A percentile compares a stretch with the other conserved stretches of the same genome.
Evolutionary conservation across 1,140 invertebrate genomes (phyloP).

Genomic region (Monochamus saltuarius): DNA sequence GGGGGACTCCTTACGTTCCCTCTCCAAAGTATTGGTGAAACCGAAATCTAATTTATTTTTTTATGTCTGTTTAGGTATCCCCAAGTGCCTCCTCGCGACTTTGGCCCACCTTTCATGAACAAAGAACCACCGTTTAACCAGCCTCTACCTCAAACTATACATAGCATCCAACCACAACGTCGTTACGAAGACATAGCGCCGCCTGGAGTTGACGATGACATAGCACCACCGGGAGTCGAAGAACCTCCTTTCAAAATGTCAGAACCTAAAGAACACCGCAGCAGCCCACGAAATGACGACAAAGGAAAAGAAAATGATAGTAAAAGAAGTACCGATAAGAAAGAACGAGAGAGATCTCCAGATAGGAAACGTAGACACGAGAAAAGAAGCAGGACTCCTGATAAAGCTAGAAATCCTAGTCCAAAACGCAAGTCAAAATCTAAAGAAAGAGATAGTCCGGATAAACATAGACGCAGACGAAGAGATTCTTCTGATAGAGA

Average conservation of each 20-base stretch:
- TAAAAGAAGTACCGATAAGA: conserved; percentile 24
- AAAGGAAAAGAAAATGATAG: conserved; percentile 15
- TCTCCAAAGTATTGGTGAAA: too few relatives aligned
- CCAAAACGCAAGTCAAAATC: conserved; percentile 35
- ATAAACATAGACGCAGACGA: conserved; percentile 35
- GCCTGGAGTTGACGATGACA: conserved; percentile 47
- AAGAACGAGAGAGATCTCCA: conserved; percentile 26
- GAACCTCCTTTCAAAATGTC: conserved; percentile 24
- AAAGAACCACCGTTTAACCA: conserved; percentile 22
- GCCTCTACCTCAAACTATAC: conserved; percentile 25
- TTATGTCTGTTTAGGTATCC: conserved; percentile 39
- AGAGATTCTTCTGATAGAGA: conserved; percentile 45
- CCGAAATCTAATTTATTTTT: conserved; percentile 11
- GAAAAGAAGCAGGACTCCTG: conserved; percentile 29
- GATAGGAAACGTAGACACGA: conserved; percentile 21
- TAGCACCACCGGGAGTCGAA: conserved; percentile 46
- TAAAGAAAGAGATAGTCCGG: conserved; percentile 48
- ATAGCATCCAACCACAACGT: conserved; percentile 32
- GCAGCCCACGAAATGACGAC: conserved; percentile 20
- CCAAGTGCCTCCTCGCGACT: conserved; percentile 24
- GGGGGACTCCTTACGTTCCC: background rate
- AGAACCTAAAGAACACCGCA: conserved; percentile 18
- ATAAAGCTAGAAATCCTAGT: conserved; percentile 32
- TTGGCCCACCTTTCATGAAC: conserved; percentile 28
- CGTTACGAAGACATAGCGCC: conserved; percentile 46